Conservation (phyloP, 2,113 vertebrate genomes). For the Petrocephalus microphthalmus region DNA sequence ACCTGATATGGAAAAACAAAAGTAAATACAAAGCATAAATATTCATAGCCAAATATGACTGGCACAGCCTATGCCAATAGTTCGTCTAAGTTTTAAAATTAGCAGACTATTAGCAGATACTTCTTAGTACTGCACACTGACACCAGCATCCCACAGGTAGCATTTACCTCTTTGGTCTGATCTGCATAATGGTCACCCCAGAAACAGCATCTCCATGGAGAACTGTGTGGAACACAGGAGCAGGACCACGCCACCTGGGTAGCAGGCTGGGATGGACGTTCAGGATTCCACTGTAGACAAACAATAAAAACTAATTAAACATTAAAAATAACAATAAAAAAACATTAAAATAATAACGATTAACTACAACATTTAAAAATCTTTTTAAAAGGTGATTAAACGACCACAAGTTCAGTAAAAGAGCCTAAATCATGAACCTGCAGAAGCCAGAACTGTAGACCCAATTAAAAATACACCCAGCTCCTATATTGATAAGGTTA, state of each 20-base stretch:
- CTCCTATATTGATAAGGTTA: background rate
- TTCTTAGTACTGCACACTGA: background rate
- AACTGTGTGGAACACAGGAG: slow-evolving; percentile 82
- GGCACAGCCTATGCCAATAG: background rate
- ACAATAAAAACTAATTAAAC: background rate
- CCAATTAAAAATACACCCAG: background rate
- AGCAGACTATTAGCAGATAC: background rate
- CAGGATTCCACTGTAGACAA: slow-evolving; percentile 71
- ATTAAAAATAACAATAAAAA: too few species aligned
- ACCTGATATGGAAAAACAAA: slow-evolving; percentile 57
- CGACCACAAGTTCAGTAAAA: background rate
- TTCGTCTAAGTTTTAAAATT: background rate
- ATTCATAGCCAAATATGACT: background rate
- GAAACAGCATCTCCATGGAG: slow-evolving; percentile 76
- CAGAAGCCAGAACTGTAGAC: background rate
- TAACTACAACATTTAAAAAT: too few species aligned
- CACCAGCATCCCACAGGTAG: background rate
- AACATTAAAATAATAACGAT: too few species aligned
- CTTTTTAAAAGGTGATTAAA: too few species aligned
- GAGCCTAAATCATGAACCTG: background rate
- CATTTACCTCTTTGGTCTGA: slow-evolving; percentile 76
- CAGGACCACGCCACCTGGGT: slow-evolving; percentile 87
- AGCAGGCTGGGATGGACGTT: slow-evolving; percentile 92
- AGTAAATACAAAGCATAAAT: background rate
- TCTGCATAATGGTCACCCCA: slow-evolving; percentile 91